These are phyloP conservation scores for Zaprionus africanus DNA, from an alignment of 1,140 invertebrate genomes.

Conservation along the genomic window DNA sequence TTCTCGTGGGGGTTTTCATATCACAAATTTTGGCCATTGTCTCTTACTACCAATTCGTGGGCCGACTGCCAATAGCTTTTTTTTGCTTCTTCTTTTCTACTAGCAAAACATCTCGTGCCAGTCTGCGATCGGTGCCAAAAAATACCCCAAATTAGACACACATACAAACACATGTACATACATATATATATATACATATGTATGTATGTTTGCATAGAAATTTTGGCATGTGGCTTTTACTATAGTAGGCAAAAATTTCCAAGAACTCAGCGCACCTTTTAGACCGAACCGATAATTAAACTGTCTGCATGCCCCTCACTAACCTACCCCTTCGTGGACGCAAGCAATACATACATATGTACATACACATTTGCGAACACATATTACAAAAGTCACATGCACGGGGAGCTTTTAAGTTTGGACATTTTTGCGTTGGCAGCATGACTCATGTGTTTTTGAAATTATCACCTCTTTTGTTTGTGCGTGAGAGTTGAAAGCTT, in stretches of 20 bases:
- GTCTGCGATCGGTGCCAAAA: conserved; percentile 56
- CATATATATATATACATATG: background rate
- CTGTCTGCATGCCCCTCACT: conserved; percentile 21
- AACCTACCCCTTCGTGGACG: conserved; percentile 31
- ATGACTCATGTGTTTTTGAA: conserved; percentile 72
- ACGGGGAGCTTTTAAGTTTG: conserved; percentile 45
- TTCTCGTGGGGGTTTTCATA: conserved; percentile 14
- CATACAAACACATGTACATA: background rate
- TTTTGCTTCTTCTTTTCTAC: conserved; percentile 15
- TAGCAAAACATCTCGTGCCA: conserved; percentile 66
- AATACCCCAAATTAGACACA: conserved; percentile 21
- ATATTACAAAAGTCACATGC: conserved; percentile 70
- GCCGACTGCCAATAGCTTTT: conserved; percentile 26
- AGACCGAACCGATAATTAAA: conserved; percentile 29
- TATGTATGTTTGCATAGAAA: conserved; percentile 6
- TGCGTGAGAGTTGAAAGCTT: conserved; percentile 39
- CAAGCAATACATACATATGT: conserved; percentile 2
- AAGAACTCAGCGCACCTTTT: conserved; percentile 50
- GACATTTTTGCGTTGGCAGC: conserved; percentile 60
- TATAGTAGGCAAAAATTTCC: conserved; percentile 57
- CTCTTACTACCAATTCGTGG: conserved; percentile 7
- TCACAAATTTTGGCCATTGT: conserved; percentile 34
- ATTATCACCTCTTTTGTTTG: conserved; percentile 27
- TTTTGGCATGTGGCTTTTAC: conserved; percentile 43
- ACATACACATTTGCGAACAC: conserved; percentile 14